phyloP scores from a whole-genome alignment of 2,888 invertebrate genomes.

The Pharmacophagus antenor region DNA sequence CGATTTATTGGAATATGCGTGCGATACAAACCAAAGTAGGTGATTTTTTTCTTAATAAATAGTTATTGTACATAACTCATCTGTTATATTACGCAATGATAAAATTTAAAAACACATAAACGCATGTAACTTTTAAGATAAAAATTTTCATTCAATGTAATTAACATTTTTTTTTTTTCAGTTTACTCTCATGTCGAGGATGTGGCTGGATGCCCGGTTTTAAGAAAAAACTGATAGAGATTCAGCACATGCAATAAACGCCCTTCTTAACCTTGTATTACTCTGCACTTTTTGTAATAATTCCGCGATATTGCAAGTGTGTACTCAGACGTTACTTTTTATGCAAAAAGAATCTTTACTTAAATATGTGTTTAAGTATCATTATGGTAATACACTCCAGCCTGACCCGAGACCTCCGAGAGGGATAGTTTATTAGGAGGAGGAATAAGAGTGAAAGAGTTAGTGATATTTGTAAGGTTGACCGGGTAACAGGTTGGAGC shows the following conservation, averaged over 20 bases:
- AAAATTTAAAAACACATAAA: no score
- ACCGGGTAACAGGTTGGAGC: slow-evolving; percentile 77
- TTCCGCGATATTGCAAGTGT: slow-evolving; percentile 34
- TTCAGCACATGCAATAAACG: slow-evolving; percentile 11
- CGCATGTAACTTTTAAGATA: background rate
- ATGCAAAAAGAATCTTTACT: slow-evolving; percentile 72
- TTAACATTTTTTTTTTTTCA: slow-evolving; percentile 43
- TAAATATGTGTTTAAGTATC: slow-evolving; percentile 80
- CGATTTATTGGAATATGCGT: slow-evolving; percentile 63
- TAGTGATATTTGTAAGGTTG: slow-evolving; percentile 58
- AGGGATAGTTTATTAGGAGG: slow-evolving; percentile 44
- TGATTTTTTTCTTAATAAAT: background rate
- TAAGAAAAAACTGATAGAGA: slow-evolving; percentile 13
- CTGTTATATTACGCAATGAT: no score
- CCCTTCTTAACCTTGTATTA: slow-evolving; percentile 13
- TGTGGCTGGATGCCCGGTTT: slow-evolving; percentile 51
- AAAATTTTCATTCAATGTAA: background rate
- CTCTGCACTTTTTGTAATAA: slow-evolving; percentile 14
- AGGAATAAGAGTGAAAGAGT: slow-evolving; percentile 46
- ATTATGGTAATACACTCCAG: slow-evolving; percentile 74
- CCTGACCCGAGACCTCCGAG: slow-evolving; percentile 68
- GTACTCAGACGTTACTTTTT: slow-evolving; percentile 62
- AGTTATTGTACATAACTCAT: no score
- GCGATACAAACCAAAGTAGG: slow-evolving; percentile 62
- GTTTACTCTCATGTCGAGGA: slow-evolving; percentile 64